Evolutionary conservation across 1,140 invertebrate genomes (phyloP).

Genomic region (Drosophila simulans): DNA sequence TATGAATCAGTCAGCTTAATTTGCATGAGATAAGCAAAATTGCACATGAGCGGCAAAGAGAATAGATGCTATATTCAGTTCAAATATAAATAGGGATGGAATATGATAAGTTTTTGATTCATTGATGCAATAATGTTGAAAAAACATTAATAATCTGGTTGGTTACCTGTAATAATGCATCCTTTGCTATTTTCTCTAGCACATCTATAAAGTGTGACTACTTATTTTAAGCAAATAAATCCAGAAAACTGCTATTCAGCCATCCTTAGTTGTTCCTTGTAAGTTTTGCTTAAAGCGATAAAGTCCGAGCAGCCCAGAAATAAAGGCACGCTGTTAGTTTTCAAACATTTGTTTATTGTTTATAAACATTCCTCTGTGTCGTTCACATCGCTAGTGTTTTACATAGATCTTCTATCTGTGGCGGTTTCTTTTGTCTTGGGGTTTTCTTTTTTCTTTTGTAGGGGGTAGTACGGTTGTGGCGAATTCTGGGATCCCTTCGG

Average conservation of each 20-base stretch:
- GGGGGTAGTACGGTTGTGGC: slow-evolving; percentile 16
- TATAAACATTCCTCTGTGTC: slow-evolving; percentile 70
- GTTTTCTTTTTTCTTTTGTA: slow-evolving; percentile 8
- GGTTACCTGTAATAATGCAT: too few species aligned
- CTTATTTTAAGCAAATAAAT: too few species aligned
- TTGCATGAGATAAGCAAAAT: background rate
- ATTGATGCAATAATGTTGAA: too few species aligned
- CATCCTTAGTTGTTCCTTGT: too few species aligned
- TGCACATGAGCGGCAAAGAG: background rate
- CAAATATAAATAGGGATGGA: too few species aligned
- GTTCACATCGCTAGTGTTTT: slow-evolving; percentile 43
- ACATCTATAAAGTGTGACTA: too few species aligned
- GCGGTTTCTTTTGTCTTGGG: slow-evolving; percentile 22
- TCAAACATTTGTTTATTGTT: slow-evolving; percentile 82
- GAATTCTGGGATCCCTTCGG: background rate
- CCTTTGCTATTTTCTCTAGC: too few species aligned
- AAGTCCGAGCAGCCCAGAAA: background rate
- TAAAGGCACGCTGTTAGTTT: slow-evolving; percentile 51
- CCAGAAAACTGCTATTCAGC: too few species aligned
- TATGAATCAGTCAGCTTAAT: background rate
- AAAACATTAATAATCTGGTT: too few species aligned
- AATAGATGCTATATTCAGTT: background rate
- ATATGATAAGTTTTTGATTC: too few species aligned
- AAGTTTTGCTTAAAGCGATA: too few species aligned
- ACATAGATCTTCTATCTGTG: slow-evolving; percentile 29